Conservation (phyloP, 2,797 vertebrate species). For the Labroides dimidiatus region DNA sequence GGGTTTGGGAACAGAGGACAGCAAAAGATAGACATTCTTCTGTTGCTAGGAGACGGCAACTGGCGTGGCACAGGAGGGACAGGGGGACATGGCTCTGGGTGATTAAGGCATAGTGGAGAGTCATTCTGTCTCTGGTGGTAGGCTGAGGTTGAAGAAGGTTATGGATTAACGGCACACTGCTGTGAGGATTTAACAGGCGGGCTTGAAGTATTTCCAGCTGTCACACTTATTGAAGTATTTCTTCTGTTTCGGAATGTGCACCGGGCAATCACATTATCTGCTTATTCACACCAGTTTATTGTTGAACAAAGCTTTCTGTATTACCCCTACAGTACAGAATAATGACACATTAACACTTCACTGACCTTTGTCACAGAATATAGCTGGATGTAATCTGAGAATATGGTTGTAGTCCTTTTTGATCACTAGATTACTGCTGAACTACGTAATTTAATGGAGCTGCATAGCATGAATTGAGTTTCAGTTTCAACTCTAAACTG, state of each 20-base stretch:
- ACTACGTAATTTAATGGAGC: too few species aligned
- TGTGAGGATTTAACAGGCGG: constrained; percentile 14
- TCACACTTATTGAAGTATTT: constrained; percentile 5
- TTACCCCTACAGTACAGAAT: neutral
- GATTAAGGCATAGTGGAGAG: neutral
- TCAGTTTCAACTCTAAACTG: too few species aligned
- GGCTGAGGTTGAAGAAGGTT: constrained; percentile 1
- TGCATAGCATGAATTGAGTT: too few species aligned
- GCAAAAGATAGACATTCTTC: constrained; percentile 55
- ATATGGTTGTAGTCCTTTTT: too few species aligned
- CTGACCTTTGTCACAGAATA: too few species aligned
- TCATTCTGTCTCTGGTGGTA: neutral
- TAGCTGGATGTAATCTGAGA: neutral
- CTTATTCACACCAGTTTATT: too few species aligned
- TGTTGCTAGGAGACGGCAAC: constrained; percentile 70
- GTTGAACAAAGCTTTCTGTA: too few species aligned
- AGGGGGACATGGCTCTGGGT: constrained; percentile 11
- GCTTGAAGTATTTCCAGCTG: constrained; percentile 7
- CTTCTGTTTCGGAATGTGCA: too few species aligned
- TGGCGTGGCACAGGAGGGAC: constrained; percentile 9
- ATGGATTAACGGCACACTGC: neutral
- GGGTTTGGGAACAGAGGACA: constrained; percentile 23
- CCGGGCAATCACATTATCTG: too few species aligned
- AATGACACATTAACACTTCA: neutral
- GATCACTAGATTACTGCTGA: too few species aligned